phyloP scores from a whole-genome alignment of 1,140 invertebrate genomes.

The Drosophila cardini region DNA sequence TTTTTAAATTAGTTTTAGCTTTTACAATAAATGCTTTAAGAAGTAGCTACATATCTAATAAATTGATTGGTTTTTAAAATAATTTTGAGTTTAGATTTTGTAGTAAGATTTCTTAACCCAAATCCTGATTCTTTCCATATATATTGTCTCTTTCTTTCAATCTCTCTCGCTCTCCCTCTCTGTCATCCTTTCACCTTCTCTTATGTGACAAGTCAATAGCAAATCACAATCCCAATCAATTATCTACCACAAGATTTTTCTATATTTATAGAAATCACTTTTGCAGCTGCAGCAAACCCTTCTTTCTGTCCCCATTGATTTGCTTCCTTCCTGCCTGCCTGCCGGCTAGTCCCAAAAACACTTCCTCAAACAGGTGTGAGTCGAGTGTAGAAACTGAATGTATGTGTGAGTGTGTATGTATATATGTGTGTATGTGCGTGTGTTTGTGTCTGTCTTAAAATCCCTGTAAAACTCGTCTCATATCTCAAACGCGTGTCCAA shows the following conservation, averaged over 20 bases:
- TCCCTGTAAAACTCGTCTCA: constrained; percentile 21
- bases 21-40: no score
- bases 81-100: no score
- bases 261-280: background rate
- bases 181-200: no score
- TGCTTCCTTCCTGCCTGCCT: constrained; percentile 5
- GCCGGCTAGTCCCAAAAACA: background rate
- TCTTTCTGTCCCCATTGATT: background rate
- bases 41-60: no score
- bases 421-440: no score
- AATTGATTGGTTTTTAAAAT: no score
- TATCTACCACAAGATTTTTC: background rate
- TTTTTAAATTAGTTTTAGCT: no score
- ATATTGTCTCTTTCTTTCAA: background rate
- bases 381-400: no score
- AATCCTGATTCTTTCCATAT: no score
- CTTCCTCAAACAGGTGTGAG: constrained; percentile 20
- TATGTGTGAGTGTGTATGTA: no score
- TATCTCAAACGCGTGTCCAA: constrained; percentile 73
- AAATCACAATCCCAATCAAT: background rate
- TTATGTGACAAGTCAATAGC: background rate
- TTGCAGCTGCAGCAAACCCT: constrained; percentile 9
- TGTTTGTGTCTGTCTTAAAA: background rate
- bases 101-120: no score
- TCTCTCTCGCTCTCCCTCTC: background rate